These are phyloP conservation scores for Semicossyphus pulcher DNA, from an alignment of 2,113 vertebrate species.

Conservation along the genomic window DNA sequence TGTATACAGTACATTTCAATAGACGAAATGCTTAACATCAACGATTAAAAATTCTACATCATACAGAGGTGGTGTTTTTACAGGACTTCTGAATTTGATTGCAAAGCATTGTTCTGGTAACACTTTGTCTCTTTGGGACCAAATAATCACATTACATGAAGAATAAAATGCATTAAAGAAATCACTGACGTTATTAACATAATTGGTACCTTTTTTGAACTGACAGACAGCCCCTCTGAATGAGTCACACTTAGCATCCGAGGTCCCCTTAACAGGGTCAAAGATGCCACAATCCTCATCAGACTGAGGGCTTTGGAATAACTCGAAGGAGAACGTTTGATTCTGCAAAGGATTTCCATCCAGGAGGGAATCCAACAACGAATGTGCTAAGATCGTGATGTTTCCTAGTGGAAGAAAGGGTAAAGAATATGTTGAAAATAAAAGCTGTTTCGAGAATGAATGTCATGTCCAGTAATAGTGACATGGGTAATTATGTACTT, in stretches of 20 bases:
- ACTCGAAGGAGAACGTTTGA: conserved; percentile 50
- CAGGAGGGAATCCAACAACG: conserved; percentile 21
- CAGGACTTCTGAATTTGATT: not conserved
- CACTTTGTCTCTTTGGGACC: not conserved
- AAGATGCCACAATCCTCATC: conserved; percentile 72
- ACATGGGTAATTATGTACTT: not conserved
- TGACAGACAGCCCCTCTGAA: conserved; percentile 78
- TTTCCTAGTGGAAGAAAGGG: conserved; percentile 50
- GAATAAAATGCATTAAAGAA: not conserved
- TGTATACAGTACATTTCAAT: too few species aligned
- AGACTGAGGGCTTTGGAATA: conserved; percentile 13
- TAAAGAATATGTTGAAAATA: not conserved
- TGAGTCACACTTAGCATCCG: conserved; percentile 60
- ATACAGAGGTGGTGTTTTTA: not conserved
- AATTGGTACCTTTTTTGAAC: conserved; percentile 75
- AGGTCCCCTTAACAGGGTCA: conserved; percentile 63
- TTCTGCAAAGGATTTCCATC: conserved; percentile 35
- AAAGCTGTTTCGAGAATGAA: not conserved
- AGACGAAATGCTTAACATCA: too few species aligned
- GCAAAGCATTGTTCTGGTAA: not conserved
- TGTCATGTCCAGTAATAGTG: not conserved
- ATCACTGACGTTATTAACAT: not conserved
- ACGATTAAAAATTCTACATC: not conserved
- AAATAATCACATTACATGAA: not conserved
- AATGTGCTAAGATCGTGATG: conserved; percentile 12